Base-by-base conservation (phyloP, 2,113 vertebrate species). In the Pangasianodon hypophthalmus region DNA sequence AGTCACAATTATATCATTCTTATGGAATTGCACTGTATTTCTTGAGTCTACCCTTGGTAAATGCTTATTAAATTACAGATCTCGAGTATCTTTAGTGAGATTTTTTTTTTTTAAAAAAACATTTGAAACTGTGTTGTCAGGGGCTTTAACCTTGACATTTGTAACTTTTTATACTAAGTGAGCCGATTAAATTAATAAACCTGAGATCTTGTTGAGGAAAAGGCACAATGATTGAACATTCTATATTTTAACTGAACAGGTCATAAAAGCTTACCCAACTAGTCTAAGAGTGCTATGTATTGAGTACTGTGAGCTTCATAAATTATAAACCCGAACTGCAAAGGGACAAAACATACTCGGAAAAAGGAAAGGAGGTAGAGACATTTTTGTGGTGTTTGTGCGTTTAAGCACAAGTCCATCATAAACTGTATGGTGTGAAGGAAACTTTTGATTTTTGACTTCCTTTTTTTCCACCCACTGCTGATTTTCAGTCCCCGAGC, bases 391-490 rank as follows among this genome's bases (percentile, higher is more conserved):
- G 29, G 5, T 50, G 44, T 80, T 84, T 84, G 54, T 44, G 18
- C 37, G 52, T 54, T 52, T 26, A 24, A 24, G 73, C 21, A 48
- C 7, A 77, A 46, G 9, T 24, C 41, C 19, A 73, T 21, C 73
- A 48, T 26, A 48, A 46, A 26, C 44, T 46, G 8, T 26, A 48
- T 13, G 9, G 41, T 79, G 46, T 52, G 46, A 80, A 41, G 29
- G n/a, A 73, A 86, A 56, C 18, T 32, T 85, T 50, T 24, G 26
- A 48, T 86, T 54, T 87, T 87, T 44, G 21, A 14, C 29, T 87
- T 77, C 3, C 8, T 44, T 67, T 56, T 75, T 44, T 75, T 32
- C 44, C 54, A n/a, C 67, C 44, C 84, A 54, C 37, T 14, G 54
- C 13, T 77, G 37, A 21, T 16, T 82, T 88, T 81, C n/a, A 14